Conservation (phyloP, 2,797 vertebrate species). For the Epinephelus awoara region DNA sequence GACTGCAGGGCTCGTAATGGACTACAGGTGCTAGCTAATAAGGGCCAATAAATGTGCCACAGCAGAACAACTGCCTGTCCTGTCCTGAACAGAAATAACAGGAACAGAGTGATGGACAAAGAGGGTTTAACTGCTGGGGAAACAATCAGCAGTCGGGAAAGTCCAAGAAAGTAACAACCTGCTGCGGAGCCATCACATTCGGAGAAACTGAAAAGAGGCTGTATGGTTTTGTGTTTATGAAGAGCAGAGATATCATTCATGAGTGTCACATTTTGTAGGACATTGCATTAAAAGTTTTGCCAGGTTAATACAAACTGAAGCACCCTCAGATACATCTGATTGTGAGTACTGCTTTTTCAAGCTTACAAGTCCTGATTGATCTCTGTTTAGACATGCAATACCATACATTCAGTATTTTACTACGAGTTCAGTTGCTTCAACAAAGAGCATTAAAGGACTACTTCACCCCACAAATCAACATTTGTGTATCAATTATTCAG, state of each 20-base stretch:
- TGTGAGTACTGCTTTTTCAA: neutral
- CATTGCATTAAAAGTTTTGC: neutral
- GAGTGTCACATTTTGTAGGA: neutral
- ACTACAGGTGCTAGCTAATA: constrained; percentile 76
- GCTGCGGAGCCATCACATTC: constrained; percentile 52
- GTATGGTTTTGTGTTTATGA: neutral
- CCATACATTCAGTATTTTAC: neutral
- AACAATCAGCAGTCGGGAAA: constrained; percentile 62
- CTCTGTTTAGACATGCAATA: no score
- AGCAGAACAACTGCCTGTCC: constrained; percentile 72
- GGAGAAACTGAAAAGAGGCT: constrained; percentile 15
- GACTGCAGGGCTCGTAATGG: constrained; percentile 53
- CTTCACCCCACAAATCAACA: no score
- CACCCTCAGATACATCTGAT: neutral
- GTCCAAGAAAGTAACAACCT: constrained; percentile 58
- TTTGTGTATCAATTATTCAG: no score
- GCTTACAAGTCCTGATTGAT: no score
- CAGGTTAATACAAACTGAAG: neutral
- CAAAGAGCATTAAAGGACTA: neutral
- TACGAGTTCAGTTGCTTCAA: neutral
- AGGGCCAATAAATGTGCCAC: constrained; percentile 72
- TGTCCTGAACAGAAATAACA: constrained; percentile 34
- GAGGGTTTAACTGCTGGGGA: constrained; percentile 58
- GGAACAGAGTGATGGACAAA: constrained; percentile 40
- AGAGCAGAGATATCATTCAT: neutral